These are phyloP conservation scores for Scolopax mira DNA, from an alignment of 2,113 vertebrate species.

Conservation along the genomic window DNA sequence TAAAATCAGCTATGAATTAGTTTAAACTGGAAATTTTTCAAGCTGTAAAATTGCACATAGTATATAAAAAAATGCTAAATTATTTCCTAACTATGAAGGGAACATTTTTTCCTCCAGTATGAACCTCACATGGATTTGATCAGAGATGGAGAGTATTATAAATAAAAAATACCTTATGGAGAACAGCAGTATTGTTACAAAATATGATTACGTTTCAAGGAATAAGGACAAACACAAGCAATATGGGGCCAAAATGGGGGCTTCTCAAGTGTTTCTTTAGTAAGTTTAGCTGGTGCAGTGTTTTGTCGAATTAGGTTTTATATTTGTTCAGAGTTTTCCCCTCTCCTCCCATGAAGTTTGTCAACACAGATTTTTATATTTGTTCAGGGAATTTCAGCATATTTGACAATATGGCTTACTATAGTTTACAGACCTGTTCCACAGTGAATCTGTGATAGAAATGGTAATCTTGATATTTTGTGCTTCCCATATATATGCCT, in stretches of 20 bases:
- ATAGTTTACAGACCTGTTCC: not conserved
- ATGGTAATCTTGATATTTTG: not conserved
- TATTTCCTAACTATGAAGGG: not conserved
- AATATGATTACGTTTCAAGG: not conserved
- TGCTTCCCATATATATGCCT: fast-evolving
- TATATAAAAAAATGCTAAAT: not conserved
- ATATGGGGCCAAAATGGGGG: not conserved
- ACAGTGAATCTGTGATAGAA: not conserved
- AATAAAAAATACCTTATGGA: not conserved
- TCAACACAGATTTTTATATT: not conserved
- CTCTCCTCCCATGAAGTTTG: not conserved
- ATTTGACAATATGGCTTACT: not conserved
- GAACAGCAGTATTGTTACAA: not conserved
- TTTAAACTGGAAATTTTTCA: not conserved
- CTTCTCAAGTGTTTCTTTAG: not conserved
- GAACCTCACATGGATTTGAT: not conserved
- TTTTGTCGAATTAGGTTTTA: not conserved
- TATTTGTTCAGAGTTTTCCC: not conserved
- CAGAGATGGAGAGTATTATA: not conserved
- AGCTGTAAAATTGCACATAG: not conserved
- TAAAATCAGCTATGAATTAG: not conserved
- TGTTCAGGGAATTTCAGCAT: fast-evolving
- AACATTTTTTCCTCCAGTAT: not conserved
- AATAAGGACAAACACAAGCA: not conserved
- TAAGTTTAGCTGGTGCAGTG: not conserved